Base-by-base conservation (phyloP, 2,888 invertebrate species). In the Crossocerus cetratus region DNA sequence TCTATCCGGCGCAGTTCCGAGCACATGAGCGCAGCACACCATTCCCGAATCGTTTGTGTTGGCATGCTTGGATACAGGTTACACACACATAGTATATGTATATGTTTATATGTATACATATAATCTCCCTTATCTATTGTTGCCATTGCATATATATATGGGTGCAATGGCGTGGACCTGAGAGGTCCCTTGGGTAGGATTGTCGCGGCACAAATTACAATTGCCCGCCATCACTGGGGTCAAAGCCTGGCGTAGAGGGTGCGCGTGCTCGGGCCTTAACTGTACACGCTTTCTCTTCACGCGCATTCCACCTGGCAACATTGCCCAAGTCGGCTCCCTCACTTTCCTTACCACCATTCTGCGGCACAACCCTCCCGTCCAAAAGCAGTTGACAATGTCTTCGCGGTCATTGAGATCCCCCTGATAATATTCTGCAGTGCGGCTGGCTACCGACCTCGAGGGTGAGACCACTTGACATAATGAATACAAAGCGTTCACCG, bases 201-300 rank as follows among this genome's bases (percentile, higher is more conserved):
- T 81, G 83, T 84, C 83, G 81, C 78, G 78, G 82, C 80, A 80
- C 82, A 81, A 86, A 86, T 86, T 86, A 86, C 86, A 85, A 78
- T 78, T 74, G 76, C 76, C 74, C 76, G 67, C 66, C 73, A 44
- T 74, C 72, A 78, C 56, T 76, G 74, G 74, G 84, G 80, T 83
- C 80, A 74, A 75, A 83, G 80, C 76, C 67, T 70, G 45, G 3
- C 45, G 16, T 16, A 45, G 45, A 32, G 2, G 14, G 11, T 3
- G 4, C 45, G 45, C 1, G 45, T 45, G n/a, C 4, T 13, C 1
- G 4, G 13, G 16, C 2, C 16, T 5, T 49, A 49, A 49, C 49
- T 49, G 49, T 49, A 49, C 5, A 49, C 49, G n/a, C 49, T 16
- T 2, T 32, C 11, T 32, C 32, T 32, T 11, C 8, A 32, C 32